Evolutionary conservation across 2,888 invertebrate genomes (phyloP).

Genomic region (Drosophila multiciliata): DNA sequence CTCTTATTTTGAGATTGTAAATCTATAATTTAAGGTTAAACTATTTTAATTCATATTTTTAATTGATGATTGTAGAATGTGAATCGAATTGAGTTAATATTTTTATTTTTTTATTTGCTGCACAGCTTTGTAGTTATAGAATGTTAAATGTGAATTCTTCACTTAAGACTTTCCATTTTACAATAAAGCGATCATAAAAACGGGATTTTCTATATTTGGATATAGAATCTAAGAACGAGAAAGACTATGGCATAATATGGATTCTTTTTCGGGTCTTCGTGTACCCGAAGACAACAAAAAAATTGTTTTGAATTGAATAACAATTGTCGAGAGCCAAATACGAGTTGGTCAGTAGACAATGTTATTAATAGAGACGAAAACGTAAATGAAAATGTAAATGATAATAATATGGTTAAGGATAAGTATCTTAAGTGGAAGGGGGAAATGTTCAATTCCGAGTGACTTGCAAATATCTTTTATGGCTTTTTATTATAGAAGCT

Average conservation of each 20-base stretch:
- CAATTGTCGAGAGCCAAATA: constrained; percentile 22
- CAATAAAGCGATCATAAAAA: not conserved
- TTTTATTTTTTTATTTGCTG: not conserved
- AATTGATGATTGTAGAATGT: not conserved
- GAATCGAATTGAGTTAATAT: not conserved
- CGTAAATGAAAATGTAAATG: constrained; percentile 25
- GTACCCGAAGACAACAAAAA: not conserved
- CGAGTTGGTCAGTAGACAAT: not conserved
- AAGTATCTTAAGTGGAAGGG: constrained; percentile 41
- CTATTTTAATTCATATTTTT: not conserved
- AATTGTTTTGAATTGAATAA: constrained; percentile 1
- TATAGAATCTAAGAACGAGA: not conserved
- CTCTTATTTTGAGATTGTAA: not conserved
- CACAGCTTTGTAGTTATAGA: not conserved
- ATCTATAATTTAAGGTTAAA: not conserved
- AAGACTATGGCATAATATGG: constrained; percentile 6
- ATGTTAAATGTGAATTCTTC: not conserved
- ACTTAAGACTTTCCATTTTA: not conserved
- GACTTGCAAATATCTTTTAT: constrained; percentile 55
- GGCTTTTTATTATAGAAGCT: constrained; percentile 65
- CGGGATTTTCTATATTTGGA: not conserved
- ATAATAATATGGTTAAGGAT: constrained; percentile 61
- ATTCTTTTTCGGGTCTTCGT: constrained; percentile 5
- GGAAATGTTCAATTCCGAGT: constrained; percentile 31
- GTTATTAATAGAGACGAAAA: constrained; percentile 28